phyloP scores from a whole-genome alignment of 2,888 invertebrate species.

The Acleris laterana region DNA sequence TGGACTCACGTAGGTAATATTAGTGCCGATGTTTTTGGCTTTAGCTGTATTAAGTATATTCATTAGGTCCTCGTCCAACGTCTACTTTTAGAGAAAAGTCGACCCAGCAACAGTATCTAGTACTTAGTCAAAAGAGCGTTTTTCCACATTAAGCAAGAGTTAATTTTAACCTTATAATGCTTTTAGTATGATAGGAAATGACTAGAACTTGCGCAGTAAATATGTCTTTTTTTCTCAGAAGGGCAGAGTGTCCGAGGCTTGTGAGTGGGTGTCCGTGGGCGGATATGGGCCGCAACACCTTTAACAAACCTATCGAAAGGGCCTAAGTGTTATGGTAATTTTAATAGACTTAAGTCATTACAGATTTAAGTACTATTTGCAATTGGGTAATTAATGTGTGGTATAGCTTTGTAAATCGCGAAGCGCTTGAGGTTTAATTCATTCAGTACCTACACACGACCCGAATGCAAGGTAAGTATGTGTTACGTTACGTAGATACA shows the following conservation, averaged over 20 bases:
- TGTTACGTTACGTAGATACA: too few species aligned
- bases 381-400: slow-evolving; percentile 68
- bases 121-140: too few species aligned
- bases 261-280: slow-evolving; percentile 47
- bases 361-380: slow-evolving; percentile 58
- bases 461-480: background rate
- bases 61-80: too few species aligned
- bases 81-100: too few species aligned
- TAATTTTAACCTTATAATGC: too few species aligned
- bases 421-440: slow-evolving; percentile 12
- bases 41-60: too few species aligned
- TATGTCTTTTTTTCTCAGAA: too few species aligned
- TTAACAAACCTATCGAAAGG: background rate
- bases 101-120: too few species aligned
- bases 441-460: background rate
- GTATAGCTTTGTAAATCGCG: slow-evolving; percentile 40
- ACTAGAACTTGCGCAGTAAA: background rate
- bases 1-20: too few species aligned
- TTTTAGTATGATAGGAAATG: background rate
- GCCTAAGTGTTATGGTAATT: slow-evolving; percentile 1
- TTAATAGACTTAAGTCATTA: slow-evolving; percentile 7
- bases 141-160: too few species aligned
- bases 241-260: slow-evolving; percentile 43
- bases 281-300: slow-evolving; percentile 46
- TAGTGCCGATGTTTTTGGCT: too few species aligned